Conservation (phyloP, 2,888 invertebrate genomes). For the Biston betularia region DNA sequence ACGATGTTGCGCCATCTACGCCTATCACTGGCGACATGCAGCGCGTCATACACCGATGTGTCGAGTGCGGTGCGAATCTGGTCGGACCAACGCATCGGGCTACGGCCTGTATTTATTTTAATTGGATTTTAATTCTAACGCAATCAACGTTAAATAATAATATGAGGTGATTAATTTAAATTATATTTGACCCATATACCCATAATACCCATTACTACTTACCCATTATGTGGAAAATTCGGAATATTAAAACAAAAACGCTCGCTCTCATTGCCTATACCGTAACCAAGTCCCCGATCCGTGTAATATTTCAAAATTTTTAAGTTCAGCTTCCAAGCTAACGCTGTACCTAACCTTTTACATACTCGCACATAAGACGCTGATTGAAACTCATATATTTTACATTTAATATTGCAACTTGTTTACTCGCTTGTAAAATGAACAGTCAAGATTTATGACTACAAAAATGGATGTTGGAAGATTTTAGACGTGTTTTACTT, state of each 20-base stretch:
- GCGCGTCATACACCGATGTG: too few relatives aligned
- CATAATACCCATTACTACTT: too few relatives aligned
- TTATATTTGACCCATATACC: too few relatives aligned
- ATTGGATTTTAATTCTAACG: too few relatives aligned
- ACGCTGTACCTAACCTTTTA: constrained; percentile 24
- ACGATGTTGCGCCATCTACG: too few relatives aligned
- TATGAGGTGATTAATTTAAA: too few relatives aligned
- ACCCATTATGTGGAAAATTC: background rate
- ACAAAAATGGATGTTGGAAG: constrained; percentile 24
- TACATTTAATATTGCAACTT: constrained; percentile 61
- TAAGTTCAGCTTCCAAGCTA: constrained; percentile 60
- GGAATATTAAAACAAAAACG: constrained; percentile 22
- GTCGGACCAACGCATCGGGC: too few relatives aligned
- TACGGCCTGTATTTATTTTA: too few relatives aligned
- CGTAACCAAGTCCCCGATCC: constrained; percentile 50
- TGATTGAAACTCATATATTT: constrained; percentile 73
- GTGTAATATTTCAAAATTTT: constrained; percentile 75
- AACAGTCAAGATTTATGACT: constrained; percentile 43
- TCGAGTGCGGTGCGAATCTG: too few relatives aligned
- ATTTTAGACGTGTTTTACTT: background rate
- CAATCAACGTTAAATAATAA: too few relatives aligned
- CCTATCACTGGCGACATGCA: too few relatives aligned
- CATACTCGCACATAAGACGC: constrained; percentile 56
- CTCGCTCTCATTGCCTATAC: constrained; percentile 37
- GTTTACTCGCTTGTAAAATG: constrained; percentile 55